Evolutionary conservation across 2,113 vertebrate genomes (phyloP).

Genomic region (Caretta caretta): DNA sequence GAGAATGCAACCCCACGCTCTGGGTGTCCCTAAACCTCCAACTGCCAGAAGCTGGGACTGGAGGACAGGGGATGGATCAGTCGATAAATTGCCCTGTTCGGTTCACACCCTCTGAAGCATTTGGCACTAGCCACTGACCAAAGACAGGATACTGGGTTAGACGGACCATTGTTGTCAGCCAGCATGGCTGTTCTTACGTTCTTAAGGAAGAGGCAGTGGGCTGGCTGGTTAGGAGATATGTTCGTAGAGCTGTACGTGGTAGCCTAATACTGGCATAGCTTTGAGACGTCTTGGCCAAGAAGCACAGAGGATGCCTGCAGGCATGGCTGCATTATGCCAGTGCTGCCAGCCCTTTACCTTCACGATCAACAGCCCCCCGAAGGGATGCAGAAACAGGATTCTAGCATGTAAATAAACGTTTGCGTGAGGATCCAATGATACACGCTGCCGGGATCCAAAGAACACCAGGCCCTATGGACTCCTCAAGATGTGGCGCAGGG

Average conservation of each 20-base stretch:
- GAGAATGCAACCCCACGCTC: neutral
- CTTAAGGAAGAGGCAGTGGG: neutral
- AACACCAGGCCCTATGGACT: neutral
- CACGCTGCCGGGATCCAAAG: neutral
- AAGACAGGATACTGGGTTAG: neutral
- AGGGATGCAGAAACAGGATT: neutral
- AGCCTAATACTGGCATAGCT: neutral
- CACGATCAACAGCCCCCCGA: neutral
- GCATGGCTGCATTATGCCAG: no score
- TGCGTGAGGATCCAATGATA: neutral
- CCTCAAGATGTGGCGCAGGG: neutral
- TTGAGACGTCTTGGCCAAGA: neutral
- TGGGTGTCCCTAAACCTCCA: neutral
- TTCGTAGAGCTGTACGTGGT: neutral
- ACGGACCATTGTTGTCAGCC: neutral
- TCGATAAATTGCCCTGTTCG: neutral
- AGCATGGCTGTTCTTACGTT: neutral
- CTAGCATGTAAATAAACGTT: neutral
- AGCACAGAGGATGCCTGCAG: neutral
- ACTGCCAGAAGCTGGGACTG: neutral
- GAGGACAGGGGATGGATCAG: neutral
- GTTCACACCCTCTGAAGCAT: neutral
- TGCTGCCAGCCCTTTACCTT: neutral
- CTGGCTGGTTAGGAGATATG: neutral
- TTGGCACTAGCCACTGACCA: neutral